phyloP scores from a whole-genome alignment of 1,140 invertebrate species.

The Cepaea nemoralis region DNA sequence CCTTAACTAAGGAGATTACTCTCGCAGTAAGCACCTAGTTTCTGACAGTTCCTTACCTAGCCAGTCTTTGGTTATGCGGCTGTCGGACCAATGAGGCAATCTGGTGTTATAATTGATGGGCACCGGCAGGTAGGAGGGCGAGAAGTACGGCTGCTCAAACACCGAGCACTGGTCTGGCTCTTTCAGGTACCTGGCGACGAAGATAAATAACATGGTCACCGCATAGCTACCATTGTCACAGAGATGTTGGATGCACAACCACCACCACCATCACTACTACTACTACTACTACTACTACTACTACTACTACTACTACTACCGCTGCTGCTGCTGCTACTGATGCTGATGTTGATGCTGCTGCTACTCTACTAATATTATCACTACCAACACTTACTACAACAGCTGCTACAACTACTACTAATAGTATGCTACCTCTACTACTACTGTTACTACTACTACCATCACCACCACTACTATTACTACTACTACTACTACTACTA shows the following conservation, averaged over 20 bases:
- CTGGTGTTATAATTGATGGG: conserved; percentile 17
- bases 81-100: not conserved
- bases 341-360: not conserved
- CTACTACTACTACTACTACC: not conserved
- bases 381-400: not conserved
- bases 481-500: not conserved
- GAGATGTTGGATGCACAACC: too few species aligned
- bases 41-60: conserved; percentile 16
- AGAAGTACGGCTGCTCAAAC: conserved; percentile 29
- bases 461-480: not conserved
- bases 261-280: not conserved
- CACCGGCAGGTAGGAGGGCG: not conserved
- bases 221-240: too few species aligned
- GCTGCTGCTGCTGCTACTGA: not conserved
- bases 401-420: not conserved
- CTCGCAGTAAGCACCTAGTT: too few species aligned
- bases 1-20: too few species aligned
- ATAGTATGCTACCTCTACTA: not conserved
- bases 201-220: not conserved
- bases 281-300: not conserved
- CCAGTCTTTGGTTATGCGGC: not conserved
- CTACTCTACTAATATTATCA: not conserved
- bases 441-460: not conserved
- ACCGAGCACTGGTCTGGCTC: not conserved
- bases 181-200: not conserved